phyloP scores from a whole-genome alignment of 1,140 invertebrate genomes.

The Drosophila pectinifera region DNA sequence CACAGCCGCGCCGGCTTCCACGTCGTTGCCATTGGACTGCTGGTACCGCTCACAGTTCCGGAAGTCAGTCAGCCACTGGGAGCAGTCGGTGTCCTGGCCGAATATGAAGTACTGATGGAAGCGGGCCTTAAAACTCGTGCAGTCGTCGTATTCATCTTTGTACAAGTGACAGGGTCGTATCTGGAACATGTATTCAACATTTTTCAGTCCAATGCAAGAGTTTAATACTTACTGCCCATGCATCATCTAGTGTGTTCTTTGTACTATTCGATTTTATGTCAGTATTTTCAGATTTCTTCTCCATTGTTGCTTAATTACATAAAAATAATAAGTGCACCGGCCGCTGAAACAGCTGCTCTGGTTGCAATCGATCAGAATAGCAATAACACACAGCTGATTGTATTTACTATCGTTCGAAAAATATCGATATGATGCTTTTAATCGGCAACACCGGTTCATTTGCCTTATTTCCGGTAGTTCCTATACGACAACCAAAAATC shows the following conservation, averaged over 20 bases:
- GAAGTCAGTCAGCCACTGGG: conserved; percentile 91
- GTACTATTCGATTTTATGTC: conserved; percentile 23
- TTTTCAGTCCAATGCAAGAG: too few relatives aligned
- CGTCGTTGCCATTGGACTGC: conserved; percentile 86
- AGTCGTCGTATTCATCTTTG: conserved; percentile 92
- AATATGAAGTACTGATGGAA: conserved; percentile 95
- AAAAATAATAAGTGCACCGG: background rate
- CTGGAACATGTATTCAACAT: conserved; percentile 83
- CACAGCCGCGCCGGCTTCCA: conserved; percentile 87
- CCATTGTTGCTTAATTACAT: conserved; percentile 53
- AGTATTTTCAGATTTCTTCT: conserved; percentile 23
- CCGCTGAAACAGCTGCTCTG: conserved; percentile 51
- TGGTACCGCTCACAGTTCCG: conserved; percentile 90
- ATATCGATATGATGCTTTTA: background rate
- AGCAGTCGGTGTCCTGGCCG: conserved; percentile 90
- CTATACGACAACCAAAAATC: too few relatives aligned
- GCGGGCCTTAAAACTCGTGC: conserved; percentile 89
- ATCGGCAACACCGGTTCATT: background rate
- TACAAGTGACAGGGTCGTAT: conserved; percentile 90
- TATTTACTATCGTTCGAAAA: background rate
- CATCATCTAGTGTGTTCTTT: conserved; percentile 38
- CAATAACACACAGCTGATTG: background rate
- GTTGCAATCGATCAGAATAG: conserved; percentile 21
- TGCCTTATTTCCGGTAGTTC: too few relatives aligned
- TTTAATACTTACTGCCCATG: conserved; percentile 70